These are phyloP conservation scores for Choloepus hoffmanni DNA, from an alignment of 2,113 vertebrate species.

Conservation along the genomic window DNA sequence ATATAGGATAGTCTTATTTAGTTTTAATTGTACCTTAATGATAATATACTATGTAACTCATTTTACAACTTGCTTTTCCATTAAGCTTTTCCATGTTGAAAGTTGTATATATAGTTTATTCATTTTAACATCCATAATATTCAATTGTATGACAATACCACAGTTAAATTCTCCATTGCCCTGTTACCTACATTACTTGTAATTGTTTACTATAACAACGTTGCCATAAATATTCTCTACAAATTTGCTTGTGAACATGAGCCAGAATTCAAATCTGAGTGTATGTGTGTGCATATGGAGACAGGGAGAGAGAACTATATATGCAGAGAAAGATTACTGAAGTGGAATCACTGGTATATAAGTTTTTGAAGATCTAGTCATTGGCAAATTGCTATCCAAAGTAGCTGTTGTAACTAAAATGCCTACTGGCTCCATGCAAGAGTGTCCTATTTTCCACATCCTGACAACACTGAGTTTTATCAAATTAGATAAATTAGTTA, in stretches of 20 bases:
- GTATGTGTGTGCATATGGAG: not conserved
- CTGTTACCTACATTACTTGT: not conserved
- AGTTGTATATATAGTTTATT: not conserved
- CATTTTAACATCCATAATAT: not conserved
- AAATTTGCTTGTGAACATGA: not conserved
- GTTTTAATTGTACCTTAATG: not conserved
- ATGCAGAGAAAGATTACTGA: not conserved
- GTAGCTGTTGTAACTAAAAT: not conserved
- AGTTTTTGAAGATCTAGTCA: not conserved
- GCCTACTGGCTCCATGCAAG: not conserved
- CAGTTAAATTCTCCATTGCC: not conserved
- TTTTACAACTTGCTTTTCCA: not conserved
- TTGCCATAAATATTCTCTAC: not conserved
- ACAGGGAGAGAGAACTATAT: not conserved
- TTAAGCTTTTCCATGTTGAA: not conserved
- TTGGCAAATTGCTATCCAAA: not conserved
- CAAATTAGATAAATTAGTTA: not conserved
- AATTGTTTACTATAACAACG: not conserved
- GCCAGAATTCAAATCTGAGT: not conserved
- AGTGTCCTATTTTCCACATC: not conserved
- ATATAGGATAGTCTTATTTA: not conserved
- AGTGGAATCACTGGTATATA: not conserved
- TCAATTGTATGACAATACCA: not conserved
- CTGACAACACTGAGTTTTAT: not conserved
- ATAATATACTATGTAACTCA: not conserved